Base-by-base conservation (phyloP, 1,140 invertebrate genomes). In the Drosophila lini region DNA sequence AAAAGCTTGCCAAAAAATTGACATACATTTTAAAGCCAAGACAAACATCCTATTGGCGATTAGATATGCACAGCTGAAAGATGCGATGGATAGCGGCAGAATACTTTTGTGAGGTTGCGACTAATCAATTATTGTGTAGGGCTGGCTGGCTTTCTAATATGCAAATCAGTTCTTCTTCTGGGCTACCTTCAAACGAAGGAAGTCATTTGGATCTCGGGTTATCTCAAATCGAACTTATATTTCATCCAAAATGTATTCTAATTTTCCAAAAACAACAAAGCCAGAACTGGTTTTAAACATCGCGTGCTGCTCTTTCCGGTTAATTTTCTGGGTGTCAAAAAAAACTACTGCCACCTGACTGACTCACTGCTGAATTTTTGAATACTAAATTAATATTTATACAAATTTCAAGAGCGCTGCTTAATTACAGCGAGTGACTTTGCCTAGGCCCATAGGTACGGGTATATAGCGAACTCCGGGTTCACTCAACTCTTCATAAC, bases 401-500 rank as follows among this genome's bases (percentile, higher is more conserved):
- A 60, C 38, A 67, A 44, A 25, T 44, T 73, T 73, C 52, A 76
- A 79, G 57, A 60, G 67, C 75, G 71, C 52, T 61, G 63, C 70
- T 77, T 88, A 88, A 86, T 88, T 86, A 80, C 73, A 57, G 63
- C 60, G 58, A 64, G 55, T 84, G 65, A 80, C 15, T 71, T 82
- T 48, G 64, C 34, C 40, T 69, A 62, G 56, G 62, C 25, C 25
- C 47, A 47, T 47, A 16, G 44, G 36, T 34, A 36, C 13, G 34
- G 50, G 25, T 48, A 60, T 40, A 22, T 8, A 11, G 79, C 78
- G 74, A 67, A 77, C 36, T 82, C 42, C 53, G 44, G 44, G 82
- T 82, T 88, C 80, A 88, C 32, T 88, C 71, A 86, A 86, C 83
- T 77, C 56, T 71, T 71, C 67, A 61, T 45, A 82, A 64, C 57